Evolutionary conservation across 1,140 invertebrate genomes (phyloP).

Genomic region (Triops cancriformis): DNA sequence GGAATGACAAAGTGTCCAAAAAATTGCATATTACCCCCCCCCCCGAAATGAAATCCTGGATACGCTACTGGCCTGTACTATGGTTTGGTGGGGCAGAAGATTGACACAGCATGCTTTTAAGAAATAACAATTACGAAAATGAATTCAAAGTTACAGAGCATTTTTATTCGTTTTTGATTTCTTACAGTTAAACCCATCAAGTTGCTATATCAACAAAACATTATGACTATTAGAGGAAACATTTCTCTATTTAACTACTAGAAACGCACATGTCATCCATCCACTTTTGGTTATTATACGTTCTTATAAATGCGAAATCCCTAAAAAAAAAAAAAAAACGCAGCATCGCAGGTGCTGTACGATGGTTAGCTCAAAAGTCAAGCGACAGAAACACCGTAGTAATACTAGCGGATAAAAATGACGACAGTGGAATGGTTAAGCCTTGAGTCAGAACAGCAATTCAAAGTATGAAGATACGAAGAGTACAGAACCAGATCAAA

Average conservation of each 20-base stretch:
- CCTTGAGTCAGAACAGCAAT: background rate
- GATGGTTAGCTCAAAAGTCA: background rate
- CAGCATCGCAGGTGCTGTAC: no score
- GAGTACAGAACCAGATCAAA: background rate
- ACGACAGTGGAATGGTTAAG: background rate
- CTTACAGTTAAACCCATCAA: background rate
- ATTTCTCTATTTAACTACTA: background rate
- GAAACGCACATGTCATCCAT: background rate
- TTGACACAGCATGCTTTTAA: no score
- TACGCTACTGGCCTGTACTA: no score
- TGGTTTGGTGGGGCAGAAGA: no score
- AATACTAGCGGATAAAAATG: background rate
- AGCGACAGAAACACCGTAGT: background rate
- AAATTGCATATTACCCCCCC: no score
- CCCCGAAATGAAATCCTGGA: no score
- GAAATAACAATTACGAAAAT: no score
- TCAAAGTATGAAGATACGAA: background rate
- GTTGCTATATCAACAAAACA: background rate
- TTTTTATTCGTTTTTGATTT: conserved; percentile 3
- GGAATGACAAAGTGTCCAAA: no score
- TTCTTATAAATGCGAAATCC: background rate
- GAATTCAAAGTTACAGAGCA: background rate
- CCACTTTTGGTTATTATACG: background rate
- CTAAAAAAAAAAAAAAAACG: background rate
- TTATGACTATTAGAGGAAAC: background rate